These are phyloP conservation scores for Cephalotes varians DNA, from an alignment of 2,888 invertebrate genomes.

Conservation along the genomic window DNA sequence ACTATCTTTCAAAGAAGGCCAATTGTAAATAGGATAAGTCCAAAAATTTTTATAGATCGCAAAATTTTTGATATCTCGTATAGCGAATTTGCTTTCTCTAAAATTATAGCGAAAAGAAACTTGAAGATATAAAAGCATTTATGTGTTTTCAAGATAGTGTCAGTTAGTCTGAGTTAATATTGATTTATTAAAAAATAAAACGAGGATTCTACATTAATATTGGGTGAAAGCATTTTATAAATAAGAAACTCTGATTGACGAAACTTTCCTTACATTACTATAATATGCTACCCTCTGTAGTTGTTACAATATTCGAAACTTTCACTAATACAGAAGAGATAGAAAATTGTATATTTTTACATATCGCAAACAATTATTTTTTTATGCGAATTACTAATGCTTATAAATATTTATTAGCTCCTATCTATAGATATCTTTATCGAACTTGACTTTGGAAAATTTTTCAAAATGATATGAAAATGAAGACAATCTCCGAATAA, in stretches of 20 bases:
- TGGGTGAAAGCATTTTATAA: neutral
- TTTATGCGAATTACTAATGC: neutral
- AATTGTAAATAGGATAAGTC: neutral
- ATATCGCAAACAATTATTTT: neutral
- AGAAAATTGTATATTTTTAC: neutral
- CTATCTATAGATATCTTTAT: neutral
- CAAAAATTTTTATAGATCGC: neutral
- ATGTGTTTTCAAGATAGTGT: neutral
- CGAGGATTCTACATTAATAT: neutral
- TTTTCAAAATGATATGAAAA: neutral
- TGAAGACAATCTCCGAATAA: neutral
- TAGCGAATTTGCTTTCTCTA: neutral
- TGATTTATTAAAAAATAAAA: neutral
- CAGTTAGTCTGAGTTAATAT: neutral
- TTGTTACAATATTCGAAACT: neutral
- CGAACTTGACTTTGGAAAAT: neutral
- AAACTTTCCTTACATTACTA: neutral
- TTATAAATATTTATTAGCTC: neutral
- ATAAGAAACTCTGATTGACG: neutral
- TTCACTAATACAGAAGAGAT: neutral
- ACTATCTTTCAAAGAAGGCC: neutral
- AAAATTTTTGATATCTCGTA: neutral
- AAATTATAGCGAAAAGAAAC: neutral
- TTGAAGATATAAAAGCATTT: conserved; percentile 1
- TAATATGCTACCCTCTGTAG: neutral